Conservation (phyloP, 2,113 vertebrate species). For the Mus musculus region GRCm39 chr14:87093001-87093500, state of each 20-base stretch:
- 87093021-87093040: slow-evolving; percentile 1
- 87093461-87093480: slow-evolving; percentile 38
- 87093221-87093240: not conserved
- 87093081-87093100: not conserved
- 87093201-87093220: not conserved
- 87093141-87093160: not conserved
- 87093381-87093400: slow-evolving; percentile 23
- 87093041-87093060: not conserved
- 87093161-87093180: not conserved
- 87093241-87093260: not conserved
- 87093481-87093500: not conserved
- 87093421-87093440: slow-evolving; percentile 32
- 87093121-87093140: not conserved
- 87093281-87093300: not conserved
- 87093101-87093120: not conserved
- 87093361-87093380: slow-evolving; percentile 17
- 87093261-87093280: not conserved
- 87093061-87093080: not conserved
- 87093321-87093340: not conserved
- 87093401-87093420: slow-evolving; percentile 28
- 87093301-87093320: not conserved
- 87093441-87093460: slow-evolving; percentile 8
- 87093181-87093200: not conserved
- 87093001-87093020: not conserved
- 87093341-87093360: not conserved